Base-by-base conservation (phyloP, 2,797 vertebrate genomes). In the Eulemur albifrons region DNA sequence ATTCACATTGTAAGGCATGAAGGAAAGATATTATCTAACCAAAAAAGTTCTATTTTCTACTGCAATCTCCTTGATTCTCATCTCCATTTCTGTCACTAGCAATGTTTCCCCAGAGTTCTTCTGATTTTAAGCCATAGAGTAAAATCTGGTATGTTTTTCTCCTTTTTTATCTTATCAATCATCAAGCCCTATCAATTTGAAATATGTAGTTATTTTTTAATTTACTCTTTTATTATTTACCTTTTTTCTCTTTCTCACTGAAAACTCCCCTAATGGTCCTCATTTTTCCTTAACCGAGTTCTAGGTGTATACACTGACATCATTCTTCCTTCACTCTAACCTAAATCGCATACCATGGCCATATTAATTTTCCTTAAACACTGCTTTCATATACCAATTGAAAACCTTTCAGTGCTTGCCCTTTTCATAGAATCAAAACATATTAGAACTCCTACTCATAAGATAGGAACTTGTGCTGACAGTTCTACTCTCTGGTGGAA, bases 61-160 rank as follows among this genome's bases (percentile, higher is more conserved):
- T 87, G 20, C 6, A 76, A 6, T 5, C 52, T 88, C 15, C 20
- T 65, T 85, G 52, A 8, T 20, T 40, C 27, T 85, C 27, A 69
- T 57, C 50, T 96, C 59, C 69, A 9, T 75, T 94, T 95, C 52
- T 93, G 32, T 65, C 27, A 67, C 21, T 54, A 90, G 76, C 10
- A 57, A 14, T 69, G 45, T 63, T 95, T 73, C 54, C 52, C 72
- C 43, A 38, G 43, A 92, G n/a, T 77, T 92, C 45, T 32, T 84
- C 86, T 89, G 59, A 63, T 90, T 96, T 94, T 91, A 89, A 95
- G 82, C 65, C 75, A 77, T 25, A 65, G 72, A 81, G 30, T 70
- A 67, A 89, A 94, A 48, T 67, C 59, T 80, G 17, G 6, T 45
- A 38, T 93, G 72, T 75, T 85, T 95, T 94, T 35, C 61, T 70